Conservation (phyloP, 2,113 vertebrate species). For the Zosterops lateralis region DNA sequence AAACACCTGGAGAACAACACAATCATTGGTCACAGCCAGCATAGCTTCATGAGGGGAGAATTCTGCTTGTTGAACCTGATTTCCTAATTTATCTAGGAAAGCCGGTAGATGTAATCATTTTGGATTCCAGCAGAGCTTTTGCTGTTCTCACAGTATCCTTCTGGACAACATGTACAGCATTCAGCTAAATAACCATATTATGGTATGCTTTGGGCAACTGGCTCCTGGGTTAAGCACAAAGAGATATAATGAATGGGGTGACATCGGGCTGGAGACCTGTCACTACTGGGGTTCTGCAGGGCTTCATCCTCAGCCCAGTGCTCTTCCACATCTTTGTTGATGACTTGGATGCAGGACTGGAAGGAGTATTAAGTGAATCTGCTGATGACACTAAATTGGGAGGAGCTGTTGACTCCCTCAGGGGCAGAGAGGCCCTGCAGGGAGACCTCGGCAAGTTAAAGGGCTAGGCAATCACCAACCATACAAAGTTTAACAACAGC, state of each 20-base stretch:
- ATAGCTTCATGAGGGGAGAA: background rate
- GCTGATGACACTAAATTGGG: background rate
- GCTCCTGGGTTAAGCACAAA: background rate
- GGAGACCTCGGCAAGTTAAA: background rate
- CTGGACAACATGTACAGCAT: background rate
- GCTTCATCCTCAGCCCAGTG: background rate
- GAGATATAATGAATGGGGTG: background rate
- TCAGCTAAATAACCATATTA: background rate
- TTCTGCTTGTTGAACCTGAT: background rate
- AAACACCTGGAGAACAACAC: background rate
- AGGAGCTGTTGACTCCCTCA: background rate
- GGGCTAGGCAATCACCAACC: background rate
- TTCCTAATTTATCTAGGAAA: background rate
- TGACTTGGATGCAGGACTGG: background rate
- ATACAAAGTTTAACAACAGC: background rate
- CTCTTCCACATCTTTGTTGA: background rate
- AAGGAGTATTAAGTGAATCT: background rate
- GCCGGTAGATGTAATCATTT: background rate
- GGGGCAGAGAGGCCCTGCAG: background rate
- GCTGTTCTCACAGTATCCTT: background rate
- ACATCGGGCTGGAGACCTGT: background rate
- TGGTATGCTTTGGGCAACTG: background rate
- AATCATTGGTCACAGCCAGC: background rate
- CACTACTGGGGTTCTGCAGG: background rate
- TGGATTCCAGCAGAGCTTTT: background rate